These are phyloP conservation scores for Stichodactyla helianthus DNA, from an alignment of 64 coral and sea anemone genomes.

Conservation along the genomic window DNA sequence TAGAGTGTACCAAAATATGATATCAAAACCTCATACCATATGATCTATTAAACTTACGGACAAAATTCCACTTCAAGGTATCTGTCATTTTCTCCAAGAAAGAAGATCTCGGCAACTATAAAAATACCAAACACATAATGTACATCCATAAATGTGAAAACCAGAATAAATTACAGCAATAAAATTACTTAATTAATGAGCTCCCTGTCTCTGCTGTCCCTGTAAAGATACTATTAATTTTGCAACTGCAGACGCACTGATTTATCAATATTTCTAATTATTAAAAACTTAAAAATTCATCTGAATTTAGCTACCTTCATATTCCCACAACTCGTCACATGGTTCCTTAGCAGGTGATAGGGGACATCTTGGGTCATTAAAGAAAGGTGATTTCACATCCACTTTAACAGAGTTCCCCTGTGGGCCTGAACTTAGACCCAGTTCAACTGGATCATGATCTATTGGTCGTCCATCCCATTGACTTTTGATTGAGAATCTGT, in stretches of 20 bases:
- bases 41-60: conserved; percentile 63
- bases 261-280: background rate
- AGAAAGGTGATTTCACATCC: conserved; percentile 70
- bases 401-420: conserved; percentile 55
- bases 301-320: conserved; percentile 69
- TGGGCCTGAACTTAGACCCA: conserved; percentile 49
- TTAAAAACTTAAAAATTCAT: background rate
- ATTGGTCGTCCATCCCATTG: conserved; percentile 78
- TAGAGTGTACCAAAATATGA: too few relatives aligned
- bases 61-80: conserved; percentile 94
- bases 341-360: conserved; percentile 51
- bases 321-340: conserved; percentile 94
- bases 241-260: background rate
- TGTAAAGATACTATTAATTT: background rate
- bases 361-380: conserved; percentile 81
- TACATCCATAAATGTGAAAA: background rate
- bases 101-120: conserved; percentile 94
- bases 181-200: too few relatives aligned
- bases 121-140: background rate
- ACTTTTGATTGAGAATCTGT: conserved; percentile 57
- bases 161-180: too few relatives aligned
- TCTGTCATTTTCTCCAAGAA: conserved; percentile 85
- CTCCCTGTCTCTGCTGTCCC: too few relatives aligned
- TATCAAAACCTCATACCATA: background rate
- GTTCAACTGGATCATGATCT: conserved; percentile 48